Conservation (phyloP, 2,888 invertebrate species). For the Orthosia gothica region DNA sequence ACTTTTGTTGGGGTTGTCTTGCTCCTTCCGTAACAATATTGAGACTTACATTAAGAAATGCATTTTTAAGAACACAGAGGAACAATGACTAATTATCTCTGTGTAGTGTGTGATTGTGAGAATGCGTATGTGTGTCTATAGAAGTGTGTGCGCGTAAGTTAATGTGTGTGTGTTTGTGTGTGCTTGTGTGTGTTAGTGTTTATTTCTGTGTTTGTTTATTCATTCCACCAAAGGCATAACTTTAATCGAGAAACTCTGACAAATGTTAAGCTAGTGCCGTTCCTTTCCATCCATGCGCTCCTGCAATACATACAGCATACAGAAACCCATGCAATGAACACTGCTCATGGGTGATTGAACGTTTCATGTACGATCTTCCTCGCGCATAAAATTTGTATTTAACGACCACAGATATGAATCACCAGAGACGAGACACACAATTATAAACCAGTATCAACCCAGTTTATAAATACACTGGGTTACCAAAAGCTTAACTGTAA, state of each 20-base stretch:
- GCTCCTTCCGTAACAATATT: background rate
- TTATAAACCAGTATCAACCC: conserved; percentile 23
- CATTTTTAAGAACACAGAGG: no score
- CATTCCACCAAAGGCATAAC: background rate
- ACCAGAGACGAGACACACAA: background rate
- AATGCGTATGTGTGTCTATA: no score
- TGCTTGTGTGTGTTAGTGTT: no score
- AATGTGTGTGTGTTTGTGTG: no score
- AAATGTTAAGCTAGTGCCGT: conserved; percentile 13
- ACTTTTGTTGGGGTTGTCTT: no score
- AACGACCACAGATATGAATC: conserved; percentile 25
- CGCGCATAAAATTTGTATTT: conserved; percentile 32
- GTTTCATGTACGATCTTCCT: conserved; percentile 55
- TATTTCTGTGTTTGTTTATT: background rate
- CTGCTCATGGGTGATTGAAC: conserved; percentile 46
- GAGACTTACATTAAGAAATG: no score
- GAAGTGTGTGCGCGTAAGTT: no score
- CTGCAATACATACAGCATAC: conserved; percentile 34
- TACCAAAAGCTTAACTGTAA: conserved; percentile 7
- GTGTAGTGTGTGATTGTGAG: no score
- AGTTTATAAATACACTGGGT: background rate
- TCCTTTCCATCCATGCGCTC: conserved; percentile 22
- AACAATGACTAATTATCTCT: no score
- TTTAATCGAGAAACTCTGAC: background rate
- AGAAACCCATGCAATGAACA: no score